Percentiles rank a stretch among this genome's conserved stretches.
Evolutionary conservation across 2,113 vertebrate species (phyloP).

Genomic region (Oreochromis aureus): DNA sequence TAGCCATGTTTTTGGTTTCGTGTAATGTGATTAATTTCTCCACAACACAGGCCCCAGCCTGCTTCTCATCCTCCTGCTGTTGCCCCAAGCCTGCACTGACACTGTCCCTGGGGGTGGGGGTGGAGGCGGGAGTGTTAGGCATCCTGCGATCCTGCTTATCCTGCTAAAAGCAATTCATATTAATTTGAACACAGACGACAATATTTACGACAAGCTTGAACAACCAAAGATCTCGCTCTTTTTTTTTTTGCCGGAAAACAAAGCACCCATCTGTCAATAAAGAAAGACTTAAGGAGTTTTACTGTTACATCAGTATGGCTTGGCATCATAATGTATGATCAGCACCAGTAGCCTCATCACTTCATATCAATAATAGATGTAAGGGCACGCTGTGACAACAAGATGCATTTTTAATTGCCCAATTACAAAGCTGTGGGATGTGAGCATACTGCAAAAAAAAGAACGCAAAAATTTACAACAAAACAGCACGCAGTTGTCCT

Average conservation of each 20-base stretch:
- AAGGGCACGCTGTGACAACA: constrained; percentile 51
- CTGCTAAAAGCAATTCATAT: constrained; percentile 31
- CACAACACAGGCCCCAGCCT: constrained; percentile 11
- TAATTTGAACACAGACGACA: constrained; percentile 10
- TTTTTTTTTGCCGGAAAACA: neutral
- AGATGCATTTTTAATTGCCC: constrained; percentile 60
- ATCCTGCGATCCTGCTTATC: neutral
- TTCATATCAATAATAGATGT: constrained; percentile 57
- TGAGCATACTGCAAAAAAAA: constrained; percentile 13
- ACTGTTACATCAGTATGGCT: neutral
- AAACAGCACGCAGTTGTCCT: neutral
- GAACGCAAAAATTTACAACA: constrained; percentile 29
- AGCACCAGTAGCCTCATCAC: constrained; percentile 41
- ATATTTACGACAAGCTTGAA: constrained; percentile 18
- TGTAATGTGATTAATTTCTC: constrained; percentile 63
- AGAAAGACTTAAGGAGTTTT: neutral
- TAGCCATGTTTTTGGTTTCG: neutral
- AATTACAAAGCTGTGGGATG: constrained; percentile 30
- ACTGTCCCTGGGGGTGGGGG: constrained; percentile 11
- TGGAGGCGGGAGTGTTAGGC: neutral
- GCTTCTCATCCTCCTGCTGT: constrained; percentile 22
- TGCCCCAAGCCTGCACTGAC: neutral
- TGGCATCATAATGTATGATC: constrained; percentile 21
- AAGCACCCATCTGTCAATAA: constrained; percentile 44
- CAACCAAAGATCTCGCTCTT: neutral